Percentiles rank a stretch among this genome's conserved stretches.
phyloP scores from a whole-genome alignment of 2,113 vertebrate species.

The Ophthalmolycus amberensis region DNA sequence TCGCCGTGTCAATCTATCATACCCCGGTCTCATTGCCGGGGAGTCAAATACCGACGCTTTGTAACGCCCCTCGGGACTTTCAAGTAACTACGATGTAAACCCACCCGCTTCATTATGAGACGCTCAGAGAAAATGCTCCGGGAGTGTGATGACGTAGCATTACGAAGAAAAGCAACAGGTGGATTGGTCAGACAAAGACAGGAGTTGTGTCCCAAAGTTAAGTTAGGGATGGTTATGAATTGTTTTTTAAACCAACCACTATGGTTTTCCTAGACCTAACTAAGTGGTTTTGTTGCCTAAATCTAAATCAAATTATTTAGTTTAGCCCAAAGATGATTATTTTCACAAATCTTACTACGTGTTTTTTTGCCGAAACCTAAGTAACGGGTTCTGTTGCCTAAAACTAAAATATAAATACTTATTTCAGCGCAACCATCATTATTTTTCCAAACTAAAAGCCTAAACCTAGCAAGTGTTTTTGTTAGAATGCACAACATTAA shows the following conservation, averaged over 20 bases:
- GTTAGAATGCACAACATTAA: background rate
- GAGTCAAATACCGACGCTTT: background rate
- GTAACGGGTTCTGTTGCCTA: too few species aligned
- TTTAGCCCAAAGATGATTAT: too few species aligned
- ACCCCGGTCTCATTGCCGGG: background rate
- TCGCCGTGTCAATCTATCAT: slow-evolving; percentile 29
- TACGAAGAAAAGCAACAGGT: background rate
- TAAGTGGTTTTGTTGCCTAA: too few species aligned
- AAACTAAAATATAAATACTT: too few species aligned
- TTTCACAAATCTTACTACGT: too few species aligned
- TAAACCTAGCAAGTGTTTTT: background rate
- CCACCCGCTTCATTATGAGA: background rate
- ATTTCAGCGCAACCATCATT: too few species aligned
- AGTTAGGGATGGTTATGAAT: too few species aligned
- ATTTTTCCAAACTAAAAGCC: too few species aligned
- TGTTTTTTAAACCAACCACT: background rate
- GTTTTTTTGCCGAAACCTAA: too few species aligned
- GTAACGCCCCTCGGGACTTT: background rate
- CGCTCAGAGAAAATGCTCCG: background rate
- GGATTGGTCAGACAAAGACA: background rate
- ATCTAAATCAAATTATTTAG: too few species aligned
- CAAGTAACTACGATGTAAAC: background rate
- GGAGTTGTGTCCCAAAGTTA: background rate
- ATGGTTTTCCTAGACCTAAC: background rate
- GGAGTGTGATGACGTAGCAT: background rate